A percentile compares a stretch with the other conserved stretches of the same genome.
phyloP scores from a whole-genome alignment of 2,797 vertebrate genomes.

The Etheostoma perlongum region DNA sequence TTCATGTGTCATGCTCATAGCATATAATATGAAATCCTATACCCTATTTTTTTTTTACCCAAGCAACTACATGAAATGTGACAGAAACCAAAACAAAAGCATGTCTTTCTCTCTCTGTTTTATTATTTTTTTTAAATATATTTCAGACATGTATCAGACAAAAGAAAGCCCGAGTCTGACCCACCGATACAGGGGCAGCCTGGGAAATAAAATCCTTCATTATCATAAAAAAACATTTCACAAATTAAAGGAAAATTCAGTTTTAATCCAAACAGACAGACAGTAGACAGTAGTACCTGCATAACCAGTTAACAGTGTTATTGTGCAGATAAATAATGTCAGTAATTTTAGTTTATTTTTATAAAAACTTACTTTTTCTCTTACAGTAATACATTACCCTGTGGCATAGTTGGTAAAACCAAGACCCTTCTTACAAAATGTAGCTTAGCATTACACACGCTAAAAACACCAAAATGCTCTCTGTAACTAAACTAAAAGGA shows the following conservation, averaged over 20 bases:
- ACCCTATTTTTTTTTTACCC: too few species aligned
- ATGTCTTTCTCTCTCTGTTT: slow-evolving; percentile 22
- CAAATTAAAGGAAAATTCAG: slow-evolving; percentile 34
- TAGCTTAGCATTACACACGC: slow-evolving; percentile 91
- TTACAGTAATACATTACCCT: slow-evolving; percentile 79
- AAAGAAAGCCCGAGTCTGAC: slow-evolving; percentile 81
- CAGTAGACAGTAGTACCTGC: background rate
- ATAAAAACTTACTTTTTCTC: slow-evolving; percentile 23
- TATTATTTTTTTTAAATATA: slow-evolving; percentile 24
- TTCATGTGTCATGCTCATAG: too few species aligned
- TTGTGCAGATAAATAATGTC: background rate
- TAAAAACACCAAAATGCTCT: slow-evolving; percentile 90
- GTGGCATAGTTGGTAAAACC: slow-evolving; percentile 87
- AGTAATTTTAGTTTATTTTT: background rate
- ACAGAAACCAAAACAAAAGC: slow-evolving; percentile 4
- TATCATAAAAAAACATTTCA: slow-evolving; percentile 46
- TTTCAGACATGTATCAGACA: slow-evolving; percentile 56
- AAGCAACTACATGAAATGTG: too few species aligned
- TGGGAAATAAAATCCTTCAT: slow-evolving; percentile 72
- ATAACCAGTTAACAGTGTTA: background rate
- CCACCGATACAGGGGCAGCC: slow-evolving; percentile 92
- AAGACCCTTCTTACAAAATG: slow-evolving; percentile 88
- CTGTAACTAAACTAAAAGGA: slow-evolving; percentile 83
- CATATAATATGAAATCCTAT: too few species aligned
- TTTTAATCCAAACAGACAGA: slow-evolving; percentile 5